Base-by-base conservation (phyloP, 2,797 vertebrate genomes). In the Phalloptychus januarius region DNA sequence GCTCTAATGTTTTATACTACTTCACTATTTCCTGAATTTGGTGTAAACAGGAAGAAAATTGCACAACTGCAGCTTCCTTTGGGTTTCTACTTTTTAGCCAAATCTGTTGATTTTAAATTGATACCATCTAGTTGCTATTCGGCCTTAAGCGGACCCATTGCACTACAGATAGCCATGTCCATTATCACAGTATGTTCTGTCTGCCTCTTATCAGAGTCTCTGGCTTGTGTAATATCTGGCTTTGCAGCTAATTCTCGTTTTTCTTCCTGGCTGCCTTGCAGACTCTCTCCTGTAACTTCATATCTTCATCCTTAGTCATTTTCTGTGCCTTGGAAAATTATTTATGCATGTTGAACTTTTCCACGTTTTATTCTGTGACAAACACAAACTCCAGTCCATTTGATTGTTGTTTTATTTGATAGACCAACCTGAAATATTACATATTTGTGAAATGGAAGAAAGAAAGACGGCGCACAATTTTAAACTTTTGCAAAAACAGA, bases 161-260 rank as follows among this genome's bases (percentile, higher is more conserved):
- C 65, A 72, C 38, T 42, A 10, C 58, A 76, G 72, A 84, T 84
- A 82, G 42, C 72, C 42, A 12, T 50, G 75, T 79, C 11, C 85
- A 76, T 88, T 87, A 89, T 89, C 88, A 79, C 79, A 73, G 78
- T 80, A 88, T 86, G 77, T 79, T 36, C 81, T 11, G 81, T 88
- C 88, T 89, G 79, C 23, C 46, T 84, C 90, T 92, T 90, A 90
- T 93, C 92, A 85, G 56, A 67, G 58, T 89, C 86, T 93, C 85
- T 71, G 20, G 33, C 79, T 84, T 82, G 71, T 80, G 54, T 79
- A 72, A 87, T 86, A 82, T 89, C 86, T 89, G 79, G 71, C 73
- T 87, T 33, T 45, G 77, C 73, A 75, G 78, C 72, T 28, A 82
- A 46, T 7, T 23, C 76, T 48, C 71, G 45, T 75, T 58, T 33